Percentiles rank a stretch among this genome's conserved stretches.
phyloP scores from a whole-genome alignment of 2,888 invertebrate species.

The Drosophila borealis region DNA sequence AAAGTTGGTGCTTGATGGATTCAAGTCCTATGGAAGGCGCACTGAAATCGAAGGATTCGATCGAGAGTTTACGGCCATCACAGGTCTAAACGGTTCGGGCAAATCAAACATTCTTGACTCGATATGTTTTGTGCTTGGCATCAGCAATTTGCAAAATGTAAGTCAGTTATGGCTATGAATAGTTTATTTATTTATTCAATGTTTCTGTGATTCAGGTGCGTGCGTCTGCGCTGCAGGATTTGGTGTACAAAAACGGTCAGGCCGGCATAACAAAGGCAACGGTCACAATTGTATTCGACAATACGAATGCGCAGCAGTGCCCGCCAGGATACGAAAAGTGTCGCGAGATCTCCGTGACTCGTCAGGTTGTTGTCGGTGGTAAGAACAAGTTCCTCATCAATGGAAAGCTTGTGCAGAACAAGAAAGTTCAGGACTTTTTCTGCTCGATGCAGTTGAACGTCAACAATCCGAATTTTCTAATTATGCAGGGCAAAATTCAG shows the following conservation, averaged over 20 bases:
- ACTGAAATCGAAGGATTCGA: constrained; percentile 97
- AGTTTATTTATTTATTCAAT: background rate
- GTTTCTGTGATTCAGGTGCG: constrained; percentile 89
- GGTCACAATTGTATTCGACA: constrained; percentile 98
- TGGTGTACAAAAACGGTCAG: constrained; percentile 99
- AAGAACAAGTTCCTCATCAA: constrained; percentile 98
- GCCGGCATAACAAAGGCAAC: constrained; percentile 98
- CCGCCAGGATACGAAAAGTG: constrained; percentile 96
- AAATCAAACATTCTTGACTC: constrained; percentile 99
- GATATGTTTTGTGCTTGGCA: constrained; percentile 98
- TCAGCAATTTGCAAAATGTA: constrained; percentile 95
- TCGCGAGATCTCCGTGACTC: constrained; percentile 95
- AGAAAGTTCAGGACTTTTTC: constrained; percentile 96
- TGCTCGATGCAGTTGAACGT: constrained; percentile 98
- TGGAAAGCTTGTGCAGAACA: constrained; percentile 95
- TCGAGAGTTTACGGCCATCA: constrained; percentile 98
- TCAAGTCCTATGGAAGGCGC: constrained; percentile 98
- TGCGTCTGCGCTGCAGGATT: constrained; percentile 94
- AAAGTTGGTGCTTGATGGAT: constrained; percentile 96
- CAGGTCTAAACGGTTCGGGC: constrained; percentile 98
- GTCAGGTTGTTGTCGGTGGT: constrained; percentile 94
- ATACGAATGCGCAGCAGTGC: constrained; percentile 91
- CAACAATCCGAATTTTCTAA: constrained; percentile 99
- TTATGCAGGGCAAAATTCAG: constrained; percentile 99
- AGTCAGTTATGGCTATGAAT: constrained; percentile 76